Base-by-base conservation (phyloP, 2,113 vertebrate genomes). In the Electrona antarctica region DNA sequence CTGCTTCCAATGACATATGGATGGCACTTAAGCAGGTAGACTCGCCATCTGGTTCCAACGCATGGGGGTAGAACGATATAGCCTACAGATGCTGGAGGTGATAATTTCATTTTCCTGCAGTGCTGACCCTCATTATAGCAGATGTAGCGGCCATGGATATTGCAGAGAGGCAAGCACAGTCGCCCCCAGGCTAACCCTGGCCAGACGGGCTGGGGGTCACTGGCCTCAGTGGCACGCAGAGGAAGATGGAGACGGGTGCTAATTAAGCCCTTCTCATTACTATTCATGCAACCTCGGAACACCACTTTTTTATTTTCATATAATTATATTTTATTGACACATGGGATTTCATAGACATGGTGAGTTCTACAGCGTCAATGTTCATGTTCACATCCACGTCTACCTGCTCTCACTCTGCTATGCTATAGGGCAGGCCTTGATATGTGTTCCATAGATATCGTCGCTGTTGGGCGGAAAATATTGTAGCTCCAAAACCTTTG, bases 11-110 rank as follows among this genome's bases (percentile, higher is more conserved):
- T 9, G 63, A 81, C 76, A 81, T 79, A 73, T 64, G 62, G 63
- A 41, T 51, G 14, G 45, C 59, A 63, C 70, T 82, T 72, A 47
- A 62, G 64, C 83, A 84, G 79, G 77, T 87, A 79, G 73, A 77
- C 60, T 59, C 11, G 81, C 81, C 87, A 80, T 90, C 88, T 88
- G 88, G 73, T 81, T 65, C 33, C 68, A 83, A 69, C 82, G 67
- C 66, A 79, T 48, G 72, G 59, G 61, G 21, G 21, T 6, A 66
- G 28, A 86, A 77, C 72, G 69, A 77, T 80, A 77, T 80, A 64
- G 69, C 73, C 66, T 66, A 29, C 54, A 77, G 72, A 76, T 71
- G 67, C 48, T 55, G 58, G 58, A 68, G 68, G 61, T 50, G 61
- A 7, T 79, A 13, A 64, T 70, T 76, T 54, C 6, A 65, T 77